Conservation (phyloP, 2,113 vertebrate genomes). For the Actenoides lindsayi region DNA sequence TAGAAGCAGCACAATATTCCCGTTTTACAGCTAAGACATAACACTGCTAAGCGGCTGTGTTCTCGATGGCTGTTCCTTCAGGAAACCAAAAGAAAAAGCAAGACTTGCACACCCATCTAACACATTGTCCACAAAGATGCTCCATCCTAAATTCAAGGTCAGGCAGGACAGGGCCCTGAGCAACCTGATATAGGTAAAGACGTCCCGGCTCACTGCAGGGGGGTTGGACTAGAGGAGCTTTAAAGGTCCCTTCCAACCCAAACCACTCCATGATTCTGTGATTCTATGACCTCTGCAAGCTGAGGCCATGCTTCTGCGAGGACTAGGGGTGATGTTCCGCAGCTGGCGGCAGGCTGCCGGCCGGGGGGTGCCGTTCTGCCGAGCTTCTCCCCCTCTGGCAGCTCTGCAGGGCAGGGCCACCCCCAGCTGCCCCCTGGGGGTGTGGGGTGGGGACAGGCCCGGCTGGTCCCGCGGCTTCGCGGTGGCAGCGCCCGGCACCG, state of each 20-base stretch:
- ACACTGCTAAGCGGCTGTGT: neutral
- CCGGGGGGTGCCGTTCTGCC: neutral
- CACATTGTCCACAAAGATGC: neutral
- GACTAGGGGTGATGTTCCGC: rapidly evolving
- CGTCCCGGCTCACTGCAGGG: neutral
- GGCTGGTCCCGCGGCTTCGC: too few relatives aligned
- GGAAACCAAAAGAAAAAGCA: neutral
- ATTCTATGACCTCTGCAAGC: neutral
- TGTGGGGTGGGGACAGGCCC: too few relatives aligned
- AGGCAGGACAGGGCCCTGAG: neutral
- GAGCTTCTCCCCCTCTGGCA: neutral
- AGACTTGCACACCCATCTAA: neutral
- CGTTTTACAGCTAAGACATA: neutral
- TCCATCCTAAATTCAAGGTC: neutral
- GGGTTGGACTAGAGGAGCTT: neutral
- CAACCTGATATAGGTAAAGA: neutral
- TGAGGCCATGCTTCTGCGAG: neutral
- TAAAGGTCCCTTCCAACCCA: neutral
- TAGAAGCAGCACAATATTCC: neutral
- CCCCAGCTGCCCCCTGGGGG: neutral
- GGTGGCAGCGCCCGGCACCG: too few relatives aligned
- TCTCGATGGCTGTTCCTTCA: neutral
- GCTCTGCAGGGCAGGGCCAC: neutral
- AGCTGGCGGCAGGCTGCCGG: rapidly evolving
- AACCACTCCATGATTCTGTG: neutral